These are phyloP conservation scores for Gymnothorax reevesii DNA, from an alignment of 2,797 vertebrate species.

Conservation along the genomic window DNA sequence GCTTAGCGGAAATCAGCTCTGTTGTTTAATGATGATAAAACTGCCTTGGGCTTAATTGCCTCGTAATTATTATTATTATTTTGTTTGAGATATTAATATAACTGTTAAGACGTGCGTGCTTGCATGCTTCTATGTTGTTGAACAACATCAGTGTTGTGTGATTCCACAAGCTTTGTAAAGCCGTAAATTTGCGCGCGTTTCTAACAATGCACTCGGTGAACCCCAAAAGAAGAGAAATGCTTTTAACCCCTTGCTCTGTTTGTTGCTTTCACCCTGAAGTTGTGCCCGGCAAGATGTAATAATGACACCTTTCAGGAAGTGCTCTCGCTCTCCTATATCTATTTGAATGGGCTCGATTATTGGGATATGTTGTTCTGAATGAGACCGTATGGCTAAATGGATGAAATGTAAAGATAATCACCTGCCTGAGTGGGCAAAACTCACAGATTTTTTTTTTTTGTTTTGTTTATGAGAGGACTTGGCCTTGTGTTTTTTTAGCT, in stretches of 20 bases:
- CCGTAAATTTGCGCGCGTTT: constrained; percentile 19
- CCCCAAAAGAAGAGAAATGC: not conserved
- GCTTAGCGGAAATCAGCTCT: too few species aligned
- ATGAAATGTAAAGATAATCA: not conserved
- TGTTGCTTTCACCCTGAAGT: too few species aligned
- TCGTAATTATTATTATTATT: not conserved
- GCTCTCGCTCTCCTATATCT: too few species aligned
- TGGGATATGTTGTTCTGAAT: not conserved
- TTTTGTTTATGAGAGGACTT: not conserved
- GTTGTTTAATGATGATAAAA: not conserved
- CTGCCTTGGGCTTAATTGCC: not conserved
- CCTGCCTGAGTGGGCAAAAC: not conserved
- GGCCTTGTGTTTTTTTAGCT: not conserved
- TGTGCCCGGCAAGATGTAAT: too few species aligned
- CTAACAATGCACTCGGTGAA: too few species aligned
- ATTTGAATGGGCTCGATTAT: too few species aligned
- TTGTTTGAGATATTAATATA: not conserved
- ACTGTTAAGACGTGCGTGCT: not conserved
- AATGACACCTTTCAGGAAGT: too few species aligned
- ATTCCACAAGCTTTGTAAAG: constrained; percentile 20
- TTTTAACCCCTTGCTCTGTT: too few species aligned
- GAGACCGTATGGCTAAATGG: not conserved
- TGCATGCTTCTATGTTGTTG: not conserved
- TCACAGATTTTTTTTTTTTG: too few species aligned
- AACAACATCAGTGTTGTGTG: not conserved